Conservation (phyloP, 2,797 vertebrate genomes). For the Clarias pachynema region DNA sequence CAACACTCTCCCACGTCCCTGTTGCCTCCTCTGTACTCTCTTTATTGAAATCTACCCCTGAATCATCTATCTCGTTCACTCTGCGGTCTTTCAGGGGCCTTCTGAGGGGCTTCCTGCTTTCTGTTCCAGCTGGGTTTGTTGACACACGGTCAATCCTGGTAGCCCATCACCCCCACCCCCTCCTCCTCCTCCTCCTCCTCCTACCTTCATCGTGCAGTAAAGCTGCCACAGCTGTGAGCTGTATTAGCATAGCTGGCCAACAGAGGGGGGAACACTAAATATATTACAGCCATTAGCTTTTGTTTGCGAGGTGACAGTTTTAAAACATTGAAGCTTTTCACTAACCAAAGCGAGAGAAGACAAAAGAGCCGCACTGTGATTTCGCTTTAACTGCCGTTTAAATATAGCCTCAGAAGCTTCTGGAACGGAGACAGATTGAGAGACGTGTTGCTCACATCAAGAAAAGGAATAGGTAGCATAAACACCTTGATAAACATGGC, state of each 20-base stretch:
- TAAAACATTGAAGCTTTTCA: slow-evolving; percentile 86
- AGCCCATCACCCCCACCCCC: slow-evolving; percentile 37
- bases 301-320: slow-evolving; percentile 87
- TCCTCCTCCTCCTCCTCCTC: slow-evolving; percentile 28
- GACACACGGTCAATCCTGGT: slow-evolving; percentile 89
- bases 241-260: slow-evolving; percentile 87
- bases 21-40: slow-evolving; percentile 64
- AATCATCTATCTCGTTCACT: slow-evolving; percentile 81
- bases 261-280: slow-evolving; percentile 74
- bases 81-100: slow-evolving; percentile 70
- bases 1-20: slow-evolving; percentile 39
- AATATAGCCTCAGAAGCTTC: slow-evolving; percentile 77
- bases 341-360: slow-evolving; percentile 68
- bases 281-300: slow-evolving; percentile 89
- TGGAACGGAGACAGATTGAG: slow-evolving; percentile 50
- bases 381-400: slow-evolving; percentile 89
- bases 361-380: slow-evolving; percentile 76
- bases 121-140: slow-evolving; percentile 95
- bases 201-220: slow-evolving; percentile 81
- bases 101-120: slow-evolving; percentile 82
- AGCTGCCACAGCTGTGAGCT: slow-evolving; percentile 96
- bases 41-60: slow-evolving; percentile 89
- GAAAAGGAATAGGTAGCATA: not conserved
- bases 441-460: slow-evolving; percentile 55
- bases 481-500: not conserved